A percentile compares a stretch with the other conserved stretches of the same genome.
Evolutionary conservation across 2,888 invertebrate species (phyloP).

Genomic region (Timema podura): DNA sequence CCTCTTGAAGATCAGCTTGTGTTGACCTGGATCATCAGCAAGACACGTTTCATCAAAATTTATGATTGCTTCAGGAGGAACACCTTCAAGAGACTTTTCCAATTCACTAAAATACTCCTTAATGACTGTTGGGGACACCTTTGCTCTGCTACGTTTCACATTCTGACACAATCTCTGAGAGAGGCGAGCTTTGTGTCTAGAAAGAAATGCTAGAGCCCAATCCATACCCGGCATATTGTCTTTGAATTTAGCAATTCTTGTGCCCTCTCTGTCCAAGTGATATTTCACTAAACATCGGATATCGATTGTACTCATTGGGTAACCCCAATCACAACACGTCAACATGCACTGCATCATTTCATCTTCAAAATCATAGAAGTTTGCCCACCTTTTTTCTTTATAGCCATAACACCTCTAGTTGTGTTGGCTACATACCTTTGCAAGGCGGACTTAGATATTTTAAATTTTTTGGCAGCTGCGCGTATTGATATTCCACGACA

Average conservation of each 20-base stretch:
- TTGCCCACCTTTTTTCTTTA: background rate
- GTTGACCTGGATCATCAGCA: conserved; percentile 37
- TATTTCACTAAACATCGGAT: conserved; percentile 1
- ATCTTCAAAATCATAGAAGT: conserved; percentile 8
- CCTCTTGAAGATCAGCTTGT: conserved; percentile 28
- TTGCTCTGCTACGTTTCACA: conserved; percentile 1
- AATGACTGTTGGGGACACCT: background rate
- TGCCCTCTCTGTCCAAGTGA: too few species aligned
- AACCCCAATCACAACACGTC: conserved; percentile 8
- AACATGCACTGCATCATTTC: background rate
- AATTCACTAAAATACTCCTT: conserved; percentile 21
- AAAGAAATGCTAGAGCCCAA: too few species aligned
- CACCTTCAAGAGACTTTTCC: conserved; percentile 29
- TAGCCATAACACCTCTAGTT: too few species aligned
- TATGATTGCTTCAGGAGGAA: conserved; percentile 27
- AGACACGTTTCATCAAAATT: conserved; percentile 41
- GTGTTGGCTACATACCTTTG: too few species aligned
- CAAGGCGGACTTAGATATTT: too few species aligned
- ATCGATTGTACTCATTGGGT: background rate
- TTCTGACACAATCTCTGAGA: too few species aligned
- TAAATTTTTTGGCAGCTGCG: too few species aligned
- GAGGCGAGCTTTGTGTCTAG: too few species aligned
- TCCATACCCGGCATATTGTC: too few species aligned
- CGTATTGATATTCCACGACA: too few species aligned
- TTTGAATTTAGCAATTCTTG: too few species aligned